Evolutionary conservation across 2,888 invertebrate species (phyloP), one percentile per base, ranked within the genome.

Genomic region (Stenurella melanura): DNA sequence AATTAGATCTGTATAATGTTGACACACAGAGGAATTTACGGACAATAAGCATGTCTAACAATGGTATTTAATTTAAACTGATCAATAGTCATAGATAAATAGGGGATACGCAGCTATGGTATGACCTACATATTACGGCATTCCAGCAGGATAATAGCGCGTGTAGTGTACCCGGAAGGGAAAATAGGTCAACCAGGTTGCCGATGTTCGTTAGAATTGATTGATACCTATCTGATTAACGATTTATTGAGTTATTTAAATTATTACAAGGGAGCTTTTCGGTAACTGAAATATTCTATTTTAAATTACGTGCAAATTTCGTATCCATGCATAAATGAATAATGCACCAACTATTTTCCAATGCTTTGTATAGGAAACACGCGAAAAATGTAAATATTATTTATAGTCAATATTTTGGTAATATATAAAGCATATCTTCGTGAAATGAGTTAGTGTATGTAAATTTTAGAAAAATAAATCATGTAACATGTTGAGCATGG

Each of bases 71-170:
- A 61, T 30, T 61, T 30, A 9, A 17, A 17, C 61, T 34, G 34
- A 61, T 61, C 61, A 30, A 61, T 61, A 61, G 61, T 30, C n/a
- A 61, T 30, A 30, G 61, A 61, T 61, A 61, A 61, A 61, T 61
- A 61, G 50, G 34, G 61, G 61, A 30, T 34, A 61, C 61, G 61
- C 30, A 58, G 58, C 58, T 58, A 58, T 21, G n/a, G n/a, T 11
- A 58, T 69, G 69, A 56, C 69, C 69, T 57, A 69, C 69, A 69
- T 69, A 57, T 57, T 12, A 17, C 26, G 6, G 66, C 66, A 67
- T 67, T 19, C 66, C 66, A 50, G 50, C 19, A 50, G 66, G 50
- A 67, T 64, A 17, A 30, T 64, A 18, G 11, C 15, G 66, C n/a
- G 42, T 50, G 54, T 50, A 18, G 11, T 34, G 38, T 26, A n/a